phyloP scores from a whole-genome alignment of 1,140 invertebrate species.

The Lysiphlebus fabarum region DNA sequence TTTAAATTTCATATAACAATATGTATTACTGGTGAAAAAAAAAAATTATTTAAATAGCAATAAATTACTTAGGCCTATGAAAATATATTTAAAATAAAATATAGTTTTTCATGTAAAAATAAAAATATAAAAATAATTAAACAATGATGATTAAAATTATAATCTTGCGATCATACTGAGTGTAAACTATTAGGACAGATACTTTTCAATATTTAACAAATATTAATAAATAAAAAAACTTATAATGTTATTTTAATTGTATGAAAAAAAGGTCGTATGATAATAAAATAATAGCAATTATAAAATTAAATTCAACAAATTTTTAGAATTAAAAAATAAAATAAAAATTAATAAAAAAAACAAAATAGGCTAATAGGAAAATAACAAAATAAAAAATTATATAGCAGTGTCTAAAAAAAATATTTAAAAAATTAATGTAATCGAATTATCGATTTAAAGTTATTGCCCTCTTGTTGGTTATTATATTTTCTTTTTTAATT shows the following conservation, averaged over 20 bases:
- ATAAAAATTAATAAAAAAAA: conserved; percentile 5
- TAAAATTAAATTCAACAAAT: conserved; percentile 52
- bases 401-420: background rate
- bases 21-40: background rate
- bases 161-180: background rate
- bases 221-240: conserved; percentile 44
- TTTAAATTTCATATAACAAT: background rate
- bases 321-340: conserved; percentile 43
- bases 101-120: background rate
- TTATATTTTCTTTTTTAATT: too few relatives aligned
- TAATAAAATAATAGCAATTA: conserved; percentile 39
- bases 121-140: background rate
- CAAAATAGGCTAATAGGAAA: conserved; percentile 53
- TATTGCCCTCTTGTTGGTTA: too few relatives aligned
- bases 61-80: background rate
- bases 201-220: conserved; percentile 3
- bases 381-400: conserved; percentile 35
- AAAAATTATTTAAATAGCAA: conserved; percentile 8
- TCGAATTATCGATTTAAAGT: too few relatives aligned
- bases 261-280: conserved; percentile 26
- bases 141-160: background rate
- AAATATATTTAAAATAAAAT: background rate
- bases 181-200: conserved; percentile 5
- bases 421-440: background rate
- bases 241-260: conserved; percentile 49